Percentiles rank a stretch among this genome's conserved stretches.
Evolutionary conservation across 2,888 invertebrate genomes (phyloP).

Genomic region (Lymantria monacha): DNA sequence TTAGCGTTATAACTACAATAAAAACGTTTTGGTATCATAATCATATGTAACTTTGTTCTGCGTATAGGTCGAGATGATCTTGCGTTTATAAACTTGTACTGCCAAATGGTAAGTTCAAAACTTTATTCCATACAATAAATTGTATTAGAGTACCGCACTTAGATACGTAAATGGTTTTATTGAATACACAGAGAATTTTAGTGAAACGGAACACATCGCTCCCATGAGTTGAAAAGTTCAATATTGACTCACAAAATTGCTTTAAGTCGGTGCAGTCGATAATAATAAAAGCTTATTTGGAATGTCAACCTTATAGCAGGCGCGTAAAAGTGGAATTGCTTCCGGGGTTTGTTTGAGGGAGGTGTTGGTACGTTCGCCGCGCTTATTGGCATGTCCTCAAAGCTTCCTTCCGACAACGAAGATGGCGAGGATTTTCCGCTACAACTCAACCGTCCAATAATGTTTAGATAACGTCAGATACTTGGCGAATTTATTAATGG

Average conservation of each 20-base stretch:
- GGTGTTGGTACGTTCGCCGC: constrained; percentile 68
- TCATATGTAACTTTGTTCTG: too few species aligned
- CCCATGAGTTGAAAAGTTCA: constrained; percentile 70
- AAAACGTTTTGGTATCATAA: too few species aligned
- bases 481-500: constrained; percentile 18
- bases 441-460: constrained; percentile 51
- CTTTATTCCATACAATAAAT: neutral
- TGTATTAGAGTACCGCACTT: neutral
- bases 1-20: too few species aligned
- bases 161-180: constrained; percentile 35
- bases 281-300: constrained; percentile 57
- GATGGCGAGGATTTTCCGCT: constrained; percentile 51
- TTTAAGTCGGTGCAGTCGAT: constrained; percentile 72
- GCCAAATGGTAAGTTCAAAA: too few species aligned
- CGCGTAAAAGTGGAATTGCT: constrained; percentile 57
- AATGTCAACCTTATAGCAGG: constrained; percentile 66
- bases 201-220: constrained; percentile 66
- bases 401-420: constrained; percentile 64
- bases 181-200: constrained; percentile 46
- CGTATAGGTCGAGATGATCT: too few species aligned
- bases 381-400: constrained; percentile 76
- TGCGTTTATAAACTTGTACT: too few species aligned
- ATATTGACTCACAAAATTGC: constrained; percentile 79
- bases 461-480: constrained; percentile 33
- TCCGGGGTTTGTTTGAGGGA: constrained; percentile 48